Conservation (phyloP, 2,888 invertebrate genomes). For the Hyposoter didymator region DNA sequence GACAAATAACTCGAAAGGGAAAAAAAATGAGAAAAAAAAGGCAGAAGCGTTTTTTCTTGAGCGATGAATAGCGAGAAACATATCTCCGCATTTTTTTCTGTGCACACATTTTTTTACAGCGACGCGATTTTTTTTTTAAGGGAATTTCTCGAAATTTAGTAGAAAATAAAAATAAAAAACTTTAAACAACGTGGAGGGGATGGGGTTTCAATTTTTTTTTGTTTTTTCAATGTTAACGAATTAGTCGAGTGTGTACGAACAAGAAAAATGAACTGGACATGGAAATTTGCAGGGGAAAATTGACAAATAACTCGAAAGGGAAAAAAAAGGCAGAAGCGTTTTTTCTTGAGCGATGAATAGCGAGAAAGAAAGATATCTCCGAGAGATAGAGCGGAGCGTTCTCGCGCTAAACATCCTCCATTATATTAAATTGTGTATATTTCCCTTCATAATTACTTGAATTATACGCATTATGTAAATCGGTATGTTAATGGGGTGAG, state of each 20-base stretch:
- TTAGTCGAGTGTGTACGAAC: too few relatives aligned
- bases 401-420: constrained; percentile 80
- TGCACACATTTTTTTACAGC: not conserved
- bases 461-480: constrained; percentile 84
- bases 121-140: not conserved
- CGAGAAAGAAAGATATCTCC: constrained; percentile 72
- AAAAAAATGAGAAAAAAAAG: too few relatives aligned
- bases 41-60: too few relatives aligned
- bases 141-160: not conserved
- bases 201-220: too few relatives aligned
- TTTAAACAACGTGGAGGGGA: too few relatives aligned
- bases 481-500: constrained; percentile 81
- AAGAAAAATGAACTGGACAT: not conserved
- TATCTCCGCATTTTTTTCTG: not conserved
- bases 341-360: constrained; percentile 51
- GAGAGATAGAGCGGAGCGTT: constrained; percentile 74
- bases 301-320: not conserved
- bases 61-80: too few relatives aligned
- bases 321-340: constrained; percentile 4
- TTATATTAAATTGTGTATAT: constrained; percentile 84
- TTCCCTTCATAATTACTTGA: constrained; percentile 84
- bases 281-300: too few relatives aligned
- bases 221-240: not conserved
- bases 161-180: too few relatives aligned
- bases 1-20: too few relatives aligned